Conservation (phyloP, 1,140 invertebrate genomes). For the Tigriopus japonicus region DNA sequence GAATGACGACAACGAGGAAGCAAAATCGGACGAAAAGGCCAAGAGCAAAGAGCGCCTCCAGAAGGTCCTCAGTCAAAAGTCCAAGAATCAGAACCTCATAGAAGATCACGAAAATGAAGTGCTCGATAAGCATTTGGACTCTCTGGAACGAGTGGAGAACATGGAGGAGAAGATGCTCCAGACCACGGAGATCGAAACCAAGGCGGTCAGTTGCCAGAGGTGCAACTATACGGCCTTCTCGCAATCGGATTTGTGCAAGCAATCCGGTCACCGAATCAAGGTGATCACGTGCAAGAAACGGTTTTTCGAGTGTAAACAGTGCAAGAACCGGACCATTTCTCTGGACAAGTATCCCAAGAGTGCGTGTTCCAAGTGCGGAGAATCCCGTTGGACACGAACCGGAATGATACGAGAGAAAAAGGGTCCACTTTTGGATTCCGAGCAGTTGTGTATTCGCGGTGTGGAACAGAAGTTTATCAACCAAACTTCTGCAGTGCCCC, state of each 20-base stretch:
- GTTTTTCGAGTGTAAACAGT: conserved; percentile 8
- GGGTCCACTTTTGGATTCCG: background rate
- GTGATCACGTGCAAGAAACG: conserved; percentile 2
- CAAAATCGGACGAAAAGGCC: too few species aligned
- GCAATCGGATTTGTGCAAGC: background rate
- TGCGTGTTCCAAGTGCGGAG: background rate
- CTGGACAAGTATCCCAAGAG: conserved; percentile 6
- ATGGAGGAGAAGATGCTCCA: conserved; percentile 4
- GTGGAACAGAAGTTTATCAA: conserved; percentile 5
- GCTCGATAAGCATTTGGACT: conserved; percentile 10
- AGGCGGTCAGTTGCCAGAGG: background rate
- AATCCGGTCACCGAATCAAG: background rate
- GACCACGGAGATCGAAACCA: background rate
- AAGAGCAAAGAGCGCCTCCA: background rate
- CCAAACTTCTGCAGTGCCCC: too few species aligned
- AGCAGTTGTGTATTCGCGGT: conserved; percentile 7
- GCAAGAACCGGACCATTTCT: background rate
- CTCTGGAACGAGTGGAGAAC: conserved; percentile 1
- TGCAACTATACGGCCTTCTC: conserved; percentile 10
- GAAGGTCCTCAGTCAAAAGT: background rate
- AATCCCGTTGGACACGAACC: background rate
- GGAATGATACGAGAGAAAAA: conserved; percentile 10
- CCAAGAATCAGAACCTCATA: background rate
- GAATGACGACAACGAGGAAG: too few species aligned
- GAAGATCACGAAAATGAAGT: background rate